Base-by-base conservation (phyloP, 2,113 vertebrate species). In the Heteronetta atricapilla region DNA sequence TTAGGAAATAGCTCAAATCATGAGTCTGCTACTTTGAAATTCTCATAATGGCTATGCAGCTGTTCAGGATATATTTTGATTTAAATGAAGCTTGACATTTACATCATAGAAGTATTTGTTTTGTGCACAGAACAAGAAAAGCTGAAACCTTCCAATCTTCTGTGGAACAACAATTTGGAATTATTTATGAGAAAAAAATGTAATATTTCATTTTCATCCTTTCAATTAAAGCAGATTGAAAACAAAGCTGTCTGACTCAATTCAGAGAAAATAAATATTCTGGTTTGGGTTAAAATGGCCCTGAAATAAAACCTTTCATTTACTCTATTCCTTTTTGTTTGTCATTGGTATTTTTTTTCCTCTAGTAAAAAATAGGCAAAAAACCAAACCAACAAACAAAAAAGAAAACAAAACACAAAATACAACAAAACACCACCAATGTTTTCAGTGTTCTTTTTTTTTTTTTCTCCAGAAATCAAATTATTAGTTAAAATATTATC, bases 81-180 rank as follows among this genome's bases (percentile, higher is more conserved):
- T 73, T 69, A 90, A 96, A 94, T 95, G 55, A 83, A 86, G 66
- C 73, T 53, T 90, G 93, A 86, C 89, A 42, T 67, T 84, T 89
- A 86, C 69, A 90, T 90, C 50, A 59, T 17, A 42, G n/a, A 89
- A 86, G 67, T 75, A 84, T 55, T 95, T 86, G 60, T 22, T 58
- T 86, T 94, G 13, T 81, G 62, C 73, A 55, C 40, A 74, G 60
- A 78, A 86, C 40, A 74, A 77, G 73, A 52, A 68, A 70, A 84
- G 23, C 80, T 81, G 84, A 85, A 82, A 36, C 13, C 40, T 70
- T 83, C 50, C 68, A 88, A 8, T 81, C 64, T 63, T 75, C 55
- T 68, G 36, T 50, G 50, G 60, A 66, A 6, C 40, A 70, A 78
- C 36, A 90, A 78, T 91, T 78, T 70, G 77, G 84, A 95, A 90